phyloP scores from a whole-genome alignment of 1,140 invertebrate genomes.

The Aradophagus sp. region DNA sequence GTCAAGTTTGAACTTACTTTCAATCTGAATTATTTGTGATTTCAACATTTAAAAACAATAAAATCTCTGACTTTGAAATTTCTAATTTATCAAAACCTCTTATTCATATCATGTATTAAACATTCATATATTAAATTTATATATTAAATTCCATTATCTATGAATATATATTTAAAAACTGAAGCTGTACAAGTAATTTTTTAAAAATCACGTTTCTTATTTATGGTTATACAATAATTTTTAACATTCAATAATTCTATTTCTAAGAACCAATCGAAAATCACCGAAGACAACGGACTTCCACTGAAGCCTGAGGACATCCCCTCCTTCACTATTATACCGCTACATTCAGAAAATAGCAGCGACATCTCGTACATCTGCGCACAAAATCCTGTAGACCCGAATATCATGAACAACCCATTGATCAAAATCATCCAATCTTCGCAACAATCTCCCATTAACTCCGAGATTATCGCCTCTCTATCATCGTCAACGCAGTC shows the following conservation, averaged over 20 bases:
- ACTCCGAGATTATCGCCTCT: not conserved
- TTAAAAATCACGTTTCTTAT: conserved; percentile 2
- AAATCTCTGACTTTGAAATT: too few species aligned
- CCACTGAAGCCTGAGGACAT: conserved; percentile 22
- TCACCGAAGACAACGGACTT: not conserved
- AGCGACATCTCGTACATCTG: conserved; percentile 57
- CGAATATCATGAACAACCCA: conserved; percentile 28
- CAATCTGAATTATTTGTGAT: too few species aligned
- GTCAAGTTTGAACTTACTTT: too few species aligned
- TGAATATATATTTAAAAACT: too few species aligned
- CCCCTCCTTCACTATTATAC: conserved; percentile 62
- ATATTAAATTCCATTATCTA: too few species aligned
- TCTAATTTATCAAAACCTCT: too few species aligned
- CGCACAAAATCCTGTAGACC: conserved; percentile 41
- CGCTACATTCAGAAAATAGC: conserved; percentile 50
- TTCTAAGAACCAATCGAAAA: conserved; percentile 11
- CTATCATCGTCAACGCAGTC: too few species aligned
- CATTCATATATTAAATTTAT: too few species aligned
- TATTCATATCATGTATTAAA: too few species aligned
- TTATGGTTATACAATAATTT: conserved; percentile 1
- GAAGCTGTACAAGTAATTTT: conserved; percentile 2
- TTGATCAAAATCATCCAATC: conserved; percentile 40
- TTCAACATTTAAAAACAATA: too few species aligned
- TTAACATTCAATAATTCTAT: conserved; percentile 1
- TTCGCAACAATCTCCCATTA: not conserved